Conservation (phyloP, 2,113 vertebrate species). For the Aptenodytes forsteri region DNA sequence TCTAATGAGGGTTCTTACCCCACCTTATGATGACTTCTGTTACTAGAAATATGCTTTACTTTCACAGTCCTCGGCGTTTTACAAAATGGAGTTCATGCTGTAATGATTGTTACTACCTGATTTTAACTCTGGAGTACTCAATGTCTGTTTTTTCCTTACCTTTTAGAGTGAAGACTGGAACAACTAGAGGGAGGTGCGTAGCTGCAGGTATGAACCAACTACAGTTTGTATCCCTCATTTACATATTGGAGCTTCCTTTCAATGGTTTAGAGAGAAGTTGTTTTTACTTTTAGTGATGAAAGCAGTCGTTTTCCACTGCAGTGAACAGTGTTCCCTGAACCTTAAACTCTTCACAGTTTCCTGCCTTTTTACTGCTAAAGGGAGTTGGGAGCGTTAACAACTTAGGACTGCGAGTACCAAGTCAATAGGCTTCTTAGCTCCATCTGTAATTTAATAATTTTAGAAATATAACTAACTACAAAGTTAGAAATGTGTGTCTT, state of each 20-base stretch:
- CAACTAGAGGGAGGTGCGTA: slow-evolving; percentile 13
- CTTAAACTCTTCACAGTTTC: not conserved
- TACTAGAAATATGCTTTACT: not conserved
- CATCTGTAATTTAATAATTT: not conserved
- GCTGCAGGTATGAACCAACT: slow-evolving; percentile 63
- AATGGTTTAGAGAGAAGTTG: not conserved
- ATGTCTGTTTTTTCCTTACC: slow-evolving; percentile 26
- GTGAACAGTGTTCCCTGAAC: not conserved
- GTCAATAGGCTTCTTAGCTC: not conserved
- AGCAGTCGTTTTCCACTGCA: not conserved
- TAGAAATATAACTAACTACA: not conserved
- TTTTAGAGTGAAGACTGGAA: slow-evolving; percentile 76
- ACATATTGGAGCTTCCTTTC: not conserved
- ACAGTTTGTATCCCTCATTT: not conserved
- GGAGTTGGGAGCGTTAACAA: not conserved
- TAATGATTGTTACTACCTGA: not conserved
- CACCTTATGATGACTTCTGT: not conserved
- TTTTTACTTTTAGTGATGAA: not conserved
- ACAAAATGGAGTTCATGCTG: not conserved
- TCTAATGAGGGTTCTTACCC: not conserved
- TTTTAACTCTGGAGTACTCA: not conserved
- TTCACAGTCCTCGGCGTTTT: not conserved
- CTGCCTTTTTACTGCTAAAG: not conserved
- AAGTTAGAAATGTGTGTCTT: not conserved
- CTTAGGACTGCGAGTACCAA: not conserved